Evolutionary conservation across 2,113 vertebrate genomes (phyloP), one percentile per base, ranked within the genome.

Genomic region (Mesocricetus auratus): DNA sequence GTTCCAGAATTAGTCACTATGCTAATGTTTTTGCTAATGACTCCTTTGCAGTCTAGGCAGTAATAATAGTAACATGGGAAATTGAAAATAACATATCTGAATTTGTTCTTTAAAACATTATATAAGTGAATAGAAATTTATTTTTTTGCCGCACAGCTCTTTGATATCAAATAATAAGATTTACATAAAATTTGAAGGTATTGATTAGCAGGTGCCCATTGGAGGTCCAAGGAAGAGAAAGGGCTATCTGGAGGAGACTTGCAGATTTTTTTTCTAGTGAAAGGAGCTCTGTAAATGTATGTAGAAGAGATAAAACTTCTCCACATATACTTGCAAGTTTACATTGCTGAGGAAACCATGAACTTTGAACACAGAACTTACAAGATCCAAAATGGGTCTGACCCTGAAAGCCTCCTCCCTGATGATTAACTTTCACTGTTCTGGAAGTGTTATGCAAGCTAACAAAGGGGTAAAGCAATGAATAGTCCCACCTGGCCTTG

Each of bases 11-110:
- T 24, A 74, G 15, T 62, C 42, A 77, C 26, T n/a, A 39, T 19
- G 77, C 31, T 85, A 73, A 73, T 31, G 60, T 83, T 82, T 93
- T 94, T 93, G 13, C 53, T 88, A 92, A 42, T 42, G 53, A 9
- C 16, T 79, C 31, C 26, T 75, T 85, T 90, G 13, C 56, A 64
- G 74, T 89, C 33, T 90, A 3, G 56, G 45, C 3, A 33, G 31
- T 58, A 74, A 53, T 31, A 75, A 56, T 68, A 64, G 8, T 87
- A 89, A 62, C 47, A 12, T 78, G 74, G 6, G 11, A 89, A 73
- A 77, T 17, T 47, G 26, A 75, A 91, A 93, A 73, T 45, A 36
- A 89, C 19, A 45, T 26, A 73, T 8, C 33, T 92, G 39, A 86
- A 29, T 92, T 91, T 69, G 11, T 19, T 42, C 78, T 64, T 42